phyloP scores from a whole-genome alignment of 2,888 invertebrate species.

The Halocaridina rubra region DNA sequence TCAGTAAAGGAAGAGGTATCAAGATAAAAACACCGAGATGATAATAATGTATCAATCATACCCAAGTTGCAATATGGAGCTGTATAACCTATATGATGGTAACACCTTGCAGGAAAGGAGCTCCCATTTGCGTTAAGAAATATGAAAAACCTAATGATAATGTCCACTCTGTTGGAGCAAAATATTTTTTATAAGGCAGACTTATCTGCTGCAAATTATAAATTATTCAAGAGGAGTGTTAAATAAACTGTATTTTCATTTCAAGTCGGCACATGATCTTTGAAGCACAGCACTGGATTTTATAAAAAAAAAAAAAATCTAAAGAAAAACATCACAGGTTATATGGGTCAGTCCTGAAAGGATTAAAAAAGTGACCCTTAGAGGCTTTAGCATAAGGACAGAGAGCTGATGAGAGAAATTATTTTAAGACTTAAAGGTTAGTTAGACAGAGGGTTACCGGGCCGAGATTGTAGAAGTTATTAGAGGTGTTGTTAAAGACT shows the following conservation, averaged over 20 bases:
- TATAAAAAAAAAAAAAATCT: too few relatives aligned
- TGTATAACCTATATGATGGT: not conserved
- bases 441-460: constrained; percentile 32
- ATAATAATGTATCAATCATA: not conserved
- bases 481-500: constrained; percentile 6
- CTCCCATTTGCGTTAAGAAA: not conserved
- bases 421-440: too few relatives aligned
- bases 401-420: too few relatives aligned
- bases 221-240: not conserved
- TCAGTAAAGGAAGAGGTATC: not conserved
- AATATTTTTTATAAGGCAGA: not conserved
- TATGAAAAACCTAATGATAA: not conserved
- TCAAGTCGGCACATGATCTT: not conserved
- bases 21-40: not conserved
- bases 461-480: constrained; percentile 6
- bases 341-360: too few relatives aligned
- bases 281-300: not conserved
- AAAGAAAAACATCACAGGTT: too few relatives aligned
- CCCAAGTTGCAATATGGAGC: not conserved
- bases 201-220: not conserved
- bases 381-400: too few relatives aligned
- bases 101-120: not conserved
- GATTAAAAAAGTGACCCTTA: too few relatives aligned
- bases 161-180: not conserved
- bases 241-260: not conserved